Base-by-base conservation (phyloP, 2,888 invertebrate genomes). In the Strigamia transsilvanica region DNA sequence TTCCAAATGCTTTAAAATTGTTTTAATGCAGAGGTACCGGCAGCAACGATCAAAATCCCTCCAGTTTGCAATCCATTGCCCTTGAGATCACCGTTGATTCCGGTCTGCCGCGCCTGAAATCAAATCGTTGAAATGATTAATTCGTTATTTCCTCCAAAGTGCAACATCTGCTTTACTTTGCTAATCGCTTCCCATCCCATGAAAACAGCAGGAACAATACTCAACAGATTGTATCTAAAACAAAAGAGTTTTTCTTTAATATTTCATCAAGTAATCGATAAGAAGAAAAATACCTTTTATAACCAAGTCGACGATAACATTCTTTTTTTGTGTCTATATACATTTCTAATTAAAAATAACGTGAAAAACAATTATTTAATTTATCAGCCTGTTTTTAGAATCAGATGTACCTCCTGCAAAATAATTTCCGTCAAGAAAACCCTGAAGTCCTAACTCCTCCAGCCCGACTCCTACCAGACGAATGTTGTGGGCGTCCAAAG, bases 51-150 rank as follows among this genome's bases (percentile, higher is more conserved):
- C 77, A 92, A 83, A 5, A 91, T 90, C 9, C 92, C 92, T 3
- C 92, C 92, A 23, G 90, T 91, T 86, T 92, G 92, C 83, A 90
- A 89, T 85, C 91, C 91, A 87, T 92, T 92, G 0, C 92, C 92
- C 85, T 90, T 90, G 83, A 91, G 85, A 86, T 92, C 90, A 0
- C 91, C 91, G 23, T 89, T 89, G 80, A 92, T 85, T 13, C 90
- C 86, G 82, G 87, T 85, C 81, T 86, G 85, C 81, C 87, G 87
- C n/a, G 86, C 87, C 88, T 88, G 85, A 13, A 82, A 80, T 80
- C 6, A 42, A 80, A 10, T 18, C 27, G 27, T 27, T n/a, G n/a
- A n/a, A n/a, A n/a, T 27, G 27, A 27, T 27, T 27, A 27, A 42
- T 21, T 13, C 34, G n/a, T 42, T 34, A 79, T 56, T 82, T 34